Percentiles rank a stretch among this genome's conserved stretches.
phyloP scores from a whole-genome alignment of 2,888 invertebrate genomes.

The Drosophila eohydei region DNA sequence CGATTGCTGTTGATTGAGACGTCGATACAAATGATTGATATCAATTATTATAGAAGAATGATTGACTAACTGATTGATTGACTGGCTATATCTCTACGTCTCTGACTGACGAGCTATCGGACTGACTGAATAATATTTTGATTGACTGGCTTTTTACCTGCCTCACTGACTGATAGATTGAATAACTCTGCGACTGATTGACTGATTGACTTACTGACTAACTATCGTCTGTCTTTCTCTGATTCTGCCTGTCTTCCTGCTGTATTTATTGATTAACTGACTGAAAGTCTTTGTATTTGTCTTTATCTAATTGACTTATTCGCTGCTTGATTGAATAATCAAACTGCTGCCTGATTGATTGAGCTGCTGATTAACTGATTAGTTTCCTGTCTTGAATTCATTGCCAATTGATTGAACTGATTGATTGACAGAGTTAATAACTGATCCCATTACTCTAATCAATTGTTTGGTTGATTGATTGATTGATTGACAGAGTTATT shows the following conservation, averaged over 20 bases:
- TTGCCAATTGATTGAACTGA: not conserved
- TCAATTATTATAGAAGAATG: not conserved
- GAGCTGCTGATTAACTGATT: not conserved
- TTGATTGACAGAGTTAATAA: not conserved
- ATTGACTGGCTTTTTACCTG: not conserved
- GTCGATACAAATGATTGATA: not conserved
- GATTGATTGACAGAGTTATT: not conserved
- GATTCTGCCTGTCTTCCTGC: not conserved
- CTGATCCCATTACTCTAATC: not conserved
- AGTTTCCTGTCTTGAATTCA: not conserved
- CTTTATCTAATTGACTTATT: not conserved
- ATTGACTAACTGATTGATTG: not conserved
- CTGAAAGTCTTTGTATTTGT: not conserved
- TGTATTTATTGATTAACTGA: not conserved
- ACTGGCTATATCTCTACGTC: not conserved
- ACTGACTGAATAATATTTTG: not conserved
- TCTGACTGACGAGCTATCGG: not conserved
- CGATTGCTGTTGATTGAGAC: slow-evolving; percentile 65
- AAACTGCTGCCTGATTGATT: not conserved
- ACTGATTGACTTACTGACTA: not conserved
- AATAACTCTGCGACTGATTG: not conserved
- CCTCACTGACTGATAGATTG: not conserved
- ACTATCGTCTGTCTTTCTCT: not conserved
- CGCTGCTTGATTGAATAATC: not conserved
- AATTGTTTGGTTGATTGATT: not conserved